Conservation (phyloP, 2,113 vertebrate genomes). For the Myrmophylax atrothorax region DNA sequence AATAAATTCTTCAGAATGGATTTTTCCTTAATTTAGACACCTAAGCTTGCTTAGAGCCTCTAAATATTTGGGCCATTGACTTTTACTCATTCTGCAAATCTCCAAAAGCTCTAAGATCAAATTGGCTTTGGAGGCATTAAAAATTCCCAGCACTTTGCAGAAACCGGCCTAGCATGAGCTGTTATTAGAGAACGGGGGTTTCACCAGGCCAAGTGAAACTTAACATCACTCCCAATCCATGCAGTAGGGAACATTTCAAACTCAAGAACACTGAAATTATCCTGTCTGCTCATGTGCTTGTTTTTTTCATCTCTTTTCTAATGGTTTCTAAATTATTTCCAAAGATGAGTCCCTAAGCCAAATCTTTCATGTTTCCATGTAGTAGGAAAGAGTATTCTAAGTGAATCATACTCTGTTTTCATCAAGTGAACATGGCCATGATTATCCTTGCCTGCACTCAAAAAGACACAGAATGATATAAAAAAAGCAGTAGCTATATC, state of each 20-base stretch:
- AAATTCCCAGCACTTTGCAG: neutral
- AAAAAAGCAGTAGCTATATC: neutral
- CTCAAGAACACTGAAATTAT: neutral
- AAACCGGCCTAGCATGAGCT: neutral
- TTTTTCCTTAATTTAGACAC: neutral
- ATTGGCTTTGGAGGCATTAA: neutral
- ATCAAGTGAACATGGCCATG: neutral
- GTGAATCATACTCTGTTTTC: neutral
- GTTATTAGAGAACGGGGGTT: neutral
- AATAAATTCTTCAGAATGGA: neutral
- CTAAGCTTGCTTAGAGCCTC: neutral
- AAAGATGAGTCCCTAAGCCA: neutral
- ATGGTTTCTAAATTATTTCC: neutral
- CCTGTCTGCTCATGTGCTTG: neutral
- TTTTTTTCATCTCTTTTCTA: neutral
- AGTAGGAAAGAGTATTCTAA: neutral
- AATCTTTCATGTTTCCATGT: neutral
- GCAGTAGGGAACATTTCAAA: neutral
- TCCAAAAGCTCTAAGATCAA: neutral
- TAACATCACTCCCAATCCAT: neutral
- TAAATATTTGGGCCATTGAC: neutral
- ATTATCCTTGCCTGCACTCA: neutral
- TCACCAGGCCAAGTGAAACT: neutral
- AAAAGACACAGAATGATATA: neutral
- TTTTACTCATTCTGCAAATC: neutral